phyloP scores from a whole-genome alignment of 2,113 vertebrate species.

The Oncorhynchus masou region DNA sequence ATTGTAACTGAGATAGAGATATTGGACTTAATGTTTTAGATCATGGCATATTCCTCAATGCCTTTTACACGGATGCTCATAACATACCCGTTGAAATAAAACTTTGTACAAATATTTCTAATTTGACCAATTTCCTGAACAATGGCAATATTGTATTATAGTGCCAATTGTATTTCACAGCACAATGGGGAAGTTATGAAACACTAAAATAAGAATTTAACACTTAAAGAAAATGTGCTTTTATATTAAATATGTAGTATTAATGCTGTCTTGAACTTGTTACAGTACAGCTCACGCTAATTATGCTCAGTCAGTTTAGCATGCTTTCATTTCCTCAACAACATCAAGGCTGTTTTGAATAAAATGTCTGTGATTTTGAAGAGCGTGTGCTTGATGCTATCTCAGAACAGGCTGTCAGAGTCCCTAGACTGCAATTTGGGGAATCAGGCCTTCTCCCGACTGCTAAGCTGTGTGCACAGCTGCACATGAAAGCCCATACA shows the following conservation, averaged over 20 bases:
- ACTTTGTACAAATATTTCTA: background rate
- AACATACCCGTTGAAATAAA: background rate
- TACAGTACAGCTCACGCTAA: background rate
- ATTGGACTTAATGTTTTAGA: background rate
- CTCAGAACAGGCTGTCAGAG: background rate
- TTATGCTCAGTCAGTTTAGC: background rate
- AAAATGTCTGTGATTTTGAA: background rate
- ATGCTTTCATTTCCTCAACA: background rate
- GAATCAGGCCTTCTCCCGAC: background rate
- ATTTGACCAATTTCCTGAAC: background rate
- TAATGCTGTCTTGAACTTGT: background rate
- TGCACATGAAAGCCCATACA: background rate
- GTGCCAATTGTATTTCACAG: too few relatives aligned
- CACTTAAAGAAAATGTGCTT: background rate
- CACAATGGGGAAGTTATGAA: too few relatives aligned
- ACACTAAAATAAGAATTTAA: too few relatives aligned
- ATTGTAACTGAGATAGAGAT: background rate
- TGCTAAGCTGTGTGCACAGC: background rate
- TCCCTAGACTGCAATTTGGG: background rate
- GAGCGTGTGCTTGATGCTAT: background rate
- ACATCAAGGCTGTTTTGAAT: background rate
- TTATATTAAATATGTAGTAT: too few relatives aligned
- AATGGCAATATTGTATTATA: too few relatives aligned
- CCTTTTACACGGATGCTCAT: background rate
- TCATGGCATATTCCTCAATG: background rate